Evolutionary conservation across 2,888 invertebrate species (phyloP).

Genomic region (Vandiemenella viatica): DNA sequence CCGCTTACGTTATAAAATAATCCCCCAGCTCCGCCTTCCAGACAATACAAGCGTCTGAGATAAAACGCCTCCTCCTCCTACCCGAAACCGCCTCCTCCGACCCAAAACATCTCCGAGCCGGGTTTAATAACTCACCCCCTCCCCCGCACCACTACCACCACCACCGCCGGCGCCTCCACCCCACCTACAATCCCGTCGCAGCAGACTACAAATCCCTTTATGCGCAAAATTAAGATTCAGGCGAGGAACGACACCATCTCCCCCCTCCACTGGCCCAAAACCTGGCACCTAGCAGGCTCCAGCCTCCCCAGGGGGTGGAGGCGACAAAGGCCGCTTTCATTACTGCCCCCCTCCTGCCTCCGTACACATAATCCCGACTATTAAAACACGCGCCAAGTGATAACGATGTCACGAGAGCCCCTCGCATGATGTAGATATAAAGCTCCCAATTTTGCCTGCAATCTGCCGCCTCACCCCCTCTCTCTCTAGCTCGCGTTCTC

Average conservation of each 20-base stretch:
- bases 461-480: constrained; percentile 8
- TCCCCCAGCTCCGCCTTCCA: not conserved
- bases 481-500: too few relatives aligned
- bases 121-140: constrained; percentile 10
- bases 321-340: constrained; percentile 11
- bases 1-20: not conserved
- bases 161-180: not conserved
- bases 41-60: not conserved
- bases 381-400: constrained; percentile 14
- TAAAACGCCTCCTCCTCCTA: not conserved
- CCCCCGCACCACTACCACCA: not conserved
- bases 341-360: constrained; percentile 4
- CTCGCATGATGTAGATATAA: constrained; percentile 12
- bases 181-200: not conserved
- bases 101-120: constrained; percentile 4
- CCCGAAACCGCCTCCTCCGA: not conserved
- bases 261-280: not conserved
- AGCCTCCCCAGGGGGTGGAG: not conserved
- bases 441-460: constrained; percentile 15
- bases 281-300: constrained; percentile 7
- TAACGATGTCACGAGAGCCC: constrained; percentile 10
- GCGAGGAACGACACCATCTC: constrained; percentile 5
- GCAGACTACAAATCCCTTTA: constrained; percentile 9
- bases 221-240: constrained; percentile 16
- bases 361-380: constrained; percentile 15